Percentiles rank a stretch among this genome's conserved stretches.
Evolutionary conservation across 2,888 invertebrate genomes (phyloP).

Genomic region (Acanthosepion pharaonis): DNA sequence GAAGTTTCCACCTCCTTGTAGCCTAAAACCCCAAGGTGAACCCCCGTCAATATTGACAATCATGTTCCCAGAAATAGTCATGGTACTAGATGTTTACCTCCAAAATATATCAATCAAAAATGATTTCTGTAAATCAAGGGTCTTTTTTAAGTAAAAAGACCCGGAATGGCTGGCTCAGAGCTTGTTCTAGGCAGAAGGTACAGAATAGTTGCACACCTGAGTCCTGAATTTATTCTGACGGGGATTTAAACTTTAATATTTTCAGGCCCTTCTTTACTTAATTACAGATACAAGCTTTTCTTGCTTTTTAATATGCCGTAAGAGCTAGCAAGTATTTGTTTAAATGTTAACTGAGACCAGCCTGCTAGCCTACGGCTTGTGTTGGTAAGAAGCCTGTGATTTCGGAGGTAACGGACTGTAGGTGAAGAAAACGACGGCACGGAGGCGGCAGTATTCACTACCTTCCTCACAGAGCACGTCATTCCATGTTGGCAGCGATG

Average conservation of each 20-base stretch:
- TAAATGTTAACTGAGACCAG: neutral
- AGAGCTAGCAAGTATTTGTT: slow-evolving; percentile 34
- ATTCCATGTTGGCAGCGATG: slow-evolving; percentile 36
- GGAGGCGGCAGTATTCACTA: slow-evolving; percentile 43
- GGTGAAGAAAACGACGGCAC: neutral
- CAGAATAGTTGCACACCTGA: neutral
- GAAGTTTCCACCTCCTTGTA: slow-evolving; percentile 70
- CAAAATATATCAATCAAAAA: neutral
- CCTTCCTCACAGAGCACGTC: slow-evolving; percentile 44
- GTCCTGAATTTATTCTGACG: neutral
- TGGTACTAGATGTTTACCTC: slow-evolving; percentile 60
- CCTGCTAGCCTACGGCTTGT: neutral
- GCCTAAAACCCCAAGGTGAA: slow-evolving; percentile 74
- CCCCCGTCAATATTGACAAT: slow-evolving; percentile 69
- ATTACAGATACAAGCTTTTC: neutral
- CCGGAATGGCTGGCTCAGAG: neutral
- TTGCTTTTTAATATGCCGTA: neutral
- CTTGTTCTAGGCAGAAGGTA: neutral
- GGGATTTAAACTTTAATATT: neutral
- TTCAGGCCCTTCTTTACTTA: neutral
- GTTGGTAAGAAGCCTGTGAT: neutral
- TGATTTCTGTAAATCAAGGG: neutral
- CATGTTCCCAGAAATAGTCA: slow-evolving; percentile 53
- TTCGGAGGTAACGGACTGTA: neutral
- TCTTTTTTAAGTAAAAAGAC: neutral